These are phyloP conservation scores for Colistium nudipinnis DNA, from an alignment of 2,113 vertebrate species.

Conservation along the genomic window DNA sequence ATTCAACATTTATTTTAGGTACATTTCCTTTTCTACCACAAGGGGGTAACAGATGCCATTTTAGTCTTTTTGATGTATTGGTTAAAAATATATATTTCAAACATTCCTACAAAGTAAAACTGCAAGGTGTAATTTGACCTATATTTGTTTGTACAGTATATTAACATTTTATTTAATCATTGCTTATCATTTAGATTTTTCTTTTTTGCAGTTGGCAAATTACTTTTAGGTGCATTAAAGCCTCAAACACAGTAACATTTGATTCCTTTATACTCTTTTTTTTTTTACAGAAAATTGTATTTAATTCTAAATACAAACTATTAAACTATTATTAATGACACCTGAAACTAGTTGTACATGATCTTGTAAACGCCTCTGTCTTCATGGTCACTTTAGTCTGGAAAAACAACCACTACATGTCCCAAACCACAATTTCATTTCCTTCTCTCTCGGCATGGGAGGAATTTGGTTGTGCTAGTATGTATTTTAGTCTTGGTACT, in stretches of 20 bases:
- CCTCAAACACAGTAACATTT: too few relatives aligned
- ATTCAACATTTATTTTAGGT: background rate
- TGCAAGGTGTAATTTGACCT: too few relatives aligned
- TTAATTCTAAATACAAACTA: too few relatives aligned
- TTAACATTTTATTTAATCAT: too few relatives aligned
- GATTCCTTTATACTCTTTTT: too few relatives aligned
- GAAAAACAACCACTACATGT: slow-evolving; percentile 1
- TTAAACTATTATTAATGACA: background rate
- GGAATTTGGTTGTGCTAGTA: background rate
- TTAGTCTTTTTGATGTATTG: background rate
- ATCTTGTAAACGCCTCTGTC: slow-evolving; percentile 6
- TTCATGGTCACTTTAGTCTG: background rate
- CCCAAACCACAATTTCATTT: slow-evolving; percentile 30
- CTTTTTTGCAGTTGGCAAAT: too few relatives aligned
- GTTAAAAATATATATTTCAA: background rate
- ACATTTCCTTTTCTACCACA: slow-evolving; percentile 43
- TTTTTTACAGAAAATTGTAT: background rate
- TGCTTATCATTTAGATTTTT: too few relatives aligned
- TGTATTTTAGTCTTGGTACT: slow-evolving; percentile 1
- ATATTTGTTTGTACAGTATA: too few relatives aligned
- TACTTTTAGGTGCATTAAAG: too few relatives aligned
- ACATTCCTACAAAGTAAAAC: background rate
- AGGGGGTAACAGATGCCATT: slow-evolving; percentile 59
- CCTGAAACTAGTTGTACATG: background rate
- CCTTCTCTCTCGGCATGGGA: background rate